Percentiles rank a stretch among this genome's conserved stretches.
phyloP scores from a whole-genome alignment of 2,888 invertebrate species.

The Lasius platythorax region DNA sequence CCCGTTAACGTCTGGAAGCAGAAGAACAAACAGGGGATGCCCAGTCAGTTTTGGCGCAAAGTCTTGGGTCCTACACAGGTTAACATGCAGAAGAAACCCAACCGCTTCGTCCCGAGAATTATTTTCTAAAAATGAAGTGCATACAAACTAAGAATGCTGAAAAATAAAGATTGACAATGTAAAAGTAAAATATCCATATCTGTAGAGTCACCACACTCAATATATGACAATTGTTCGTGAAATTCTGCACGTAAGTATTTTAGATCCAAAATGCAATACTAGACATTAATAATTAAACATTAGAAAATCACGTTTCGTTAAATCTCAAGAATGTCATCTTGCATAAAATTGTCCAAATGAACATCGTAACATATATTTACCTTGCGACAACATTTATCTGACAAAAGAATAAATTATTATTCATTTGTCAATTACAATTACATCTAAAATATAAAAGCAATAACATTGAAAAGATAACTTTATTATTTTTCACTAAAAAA shows the following conservation, averaged over 20 bases:
- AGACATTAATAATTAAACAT: conserved; percentile 10
- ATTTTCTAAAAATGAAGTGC: background rate
- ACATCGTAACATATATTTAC: conserved; percentile 16
- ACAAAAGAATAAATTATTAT: conserved; percentile 10
- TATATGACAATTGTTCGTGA: background rate
- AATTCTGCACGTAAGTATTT: conserved; percentile 9
- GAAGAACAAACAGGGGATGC: conserved; percentile 5
- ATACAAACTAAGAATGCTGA: conserved; percentile 14
- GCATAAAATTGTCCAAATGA: background rate
- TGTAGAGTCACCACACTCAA: background rate
- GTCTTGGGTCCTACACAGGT: background rate
- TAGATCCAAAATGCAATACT: conserved; percentile 7
- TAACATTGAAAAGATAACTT: background rate
- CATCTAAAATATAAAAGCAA: background rate
- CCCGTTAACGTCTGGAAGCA: conserved; percentile 43
- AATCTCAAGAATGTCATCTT: background rate
- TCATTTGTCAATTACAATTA: background rate
- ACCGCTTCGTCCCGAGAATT: background rate
- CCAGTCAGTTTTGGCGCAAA: conserved; percentile 23
- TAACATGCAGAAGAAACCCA: conserved; percentile 14
- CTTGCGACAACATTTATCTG: background rate
- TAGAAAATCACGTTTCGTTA: background rate
- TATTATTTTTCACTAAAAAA: background rate
- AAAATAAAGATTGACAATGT: conserved; percentile 9
- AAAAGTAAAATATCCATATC: conserved; percentile 3